Conservation (phyloP, 2,888 invertebrate genomes). For the Hydrotaea cyrtoneurina region DNA sequence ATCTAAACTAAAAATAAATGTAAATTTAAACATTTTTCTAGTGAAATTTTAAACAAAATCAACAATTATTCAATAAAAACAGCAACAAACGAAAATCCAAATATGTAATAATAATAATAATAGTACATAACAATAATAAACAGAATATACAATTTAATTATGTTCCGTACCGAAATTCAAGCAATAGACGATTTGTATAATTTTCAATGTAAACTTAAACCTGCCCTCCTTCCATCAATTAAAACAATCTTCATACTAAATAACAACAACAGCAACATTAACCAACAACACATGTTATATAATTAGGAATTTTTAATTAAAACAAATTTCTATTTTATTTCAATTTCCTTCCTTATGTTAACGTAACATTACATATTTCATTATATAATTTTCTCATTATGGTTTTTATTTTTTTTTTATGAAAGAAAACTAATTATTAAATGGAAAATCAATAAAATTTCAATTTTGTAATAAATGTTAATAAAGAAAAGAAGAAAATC, state of each 20-base stretch:
- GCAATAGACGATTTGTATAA: conserved; percentile 58
- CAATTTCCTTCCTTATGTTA: conserved; percentile 33
- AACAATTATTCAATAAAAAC: conserved; percentile 6
- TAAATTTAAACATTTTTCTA: conserved; percentile 62
- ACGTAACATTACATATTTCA: conserved; percentile 27
- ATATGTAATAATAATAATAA: not conserved
- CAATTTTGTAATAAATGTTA: conserved; percentile 25
- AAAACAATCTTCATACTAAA: too few relatives aligned
- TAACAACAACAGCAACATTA: conserved; percentile 30
- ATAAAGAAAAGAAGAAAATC: not conserved
- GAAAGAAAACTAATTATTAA: not conserved
- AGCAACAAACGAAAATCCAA: conserved; percentile 25
- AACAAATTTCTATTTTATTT: conserved; percentile 48
- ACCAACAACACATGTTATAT: conserved; percentile 14
- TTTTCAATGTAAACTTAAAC: not conserved
- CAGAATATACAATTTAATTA: conserved; percentile 26
- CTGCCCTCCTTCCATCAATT: not conserved
- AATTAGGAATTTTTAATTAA: not conserved
- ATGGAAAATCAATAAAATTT: not conserved
- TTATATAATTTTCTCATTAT: conserved; percentile 29
- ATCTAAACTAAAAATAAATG: conserved; percentile 36
- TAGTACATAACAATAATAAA: conserved; percentile 44
- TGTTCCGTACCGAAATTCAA: conserved; percentile 45
- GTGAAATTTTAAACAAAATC: conserved; percentile 59
- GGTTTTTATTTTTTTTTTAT: not conserved